A percentile compares a stretch with the other conserved stretches of the same genome.
These are phyloP conservation scores for Abramis brama DNA, from an alignment of 2,113 vertebrate genomes.

Conservation along the genomic window DNA sequence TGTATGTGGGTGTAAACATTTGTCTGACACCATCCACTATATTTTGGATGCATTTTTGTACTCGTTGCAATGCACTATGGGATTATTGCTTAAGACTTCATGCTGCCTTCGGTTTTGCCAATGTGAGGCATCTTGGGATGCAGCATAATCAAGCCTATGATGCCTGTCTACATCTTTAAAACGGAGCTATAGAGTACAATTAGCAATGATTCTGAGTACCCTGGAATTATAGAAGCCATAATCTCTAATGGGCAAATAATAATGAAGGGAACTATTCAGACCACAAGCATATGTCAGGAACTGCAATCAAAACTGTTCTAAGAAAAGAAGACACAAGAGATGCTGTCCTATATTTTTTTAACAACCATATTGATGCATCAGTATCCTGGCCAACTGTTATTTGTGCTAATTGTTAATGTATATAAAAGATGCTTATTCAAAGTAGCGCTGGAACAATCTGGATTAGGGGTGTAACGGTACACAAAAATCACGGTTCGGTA, in stretches of 20 bases:
- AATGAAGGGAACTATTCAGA: constrained; percentile 48
- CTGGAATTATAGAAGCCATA: constrained; percentile 47
- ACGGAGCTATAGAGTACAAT: constrained; percentile 26
- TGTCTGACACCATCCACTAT: background rate
- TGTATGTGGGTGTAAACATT: too few species aligned
- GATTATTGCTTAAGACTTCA: background rate
- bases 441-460: background rate
- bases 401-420: background rate
- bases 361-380: background rate
- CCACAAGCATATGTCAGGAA: constrained; percentile 44
- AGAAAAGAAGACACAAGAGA: constrained; percentile 6
- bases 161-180: background rate
- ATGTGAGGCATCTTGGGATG: background rate
- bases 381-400: constrained; percentile 13
- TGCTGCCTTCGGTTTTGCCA: background rate
- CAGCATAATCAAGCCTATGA: background rate
- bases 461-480: too few species aligned
- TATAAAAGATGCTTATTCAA: background rate
- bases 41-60: background rate
- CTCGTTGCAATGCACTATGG: background rate
- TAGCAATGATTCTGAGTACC: constrained; percentile 38
- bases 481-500: too few species aligned
- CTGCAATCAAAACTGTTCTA: constrained; percentile 38
- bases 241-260: constrained; percentile 45
- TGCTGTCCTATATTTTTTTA: background rate